Conservation (phyloP, 2,888 invertebrate genomes). For the Atrina japonica region DNA sequence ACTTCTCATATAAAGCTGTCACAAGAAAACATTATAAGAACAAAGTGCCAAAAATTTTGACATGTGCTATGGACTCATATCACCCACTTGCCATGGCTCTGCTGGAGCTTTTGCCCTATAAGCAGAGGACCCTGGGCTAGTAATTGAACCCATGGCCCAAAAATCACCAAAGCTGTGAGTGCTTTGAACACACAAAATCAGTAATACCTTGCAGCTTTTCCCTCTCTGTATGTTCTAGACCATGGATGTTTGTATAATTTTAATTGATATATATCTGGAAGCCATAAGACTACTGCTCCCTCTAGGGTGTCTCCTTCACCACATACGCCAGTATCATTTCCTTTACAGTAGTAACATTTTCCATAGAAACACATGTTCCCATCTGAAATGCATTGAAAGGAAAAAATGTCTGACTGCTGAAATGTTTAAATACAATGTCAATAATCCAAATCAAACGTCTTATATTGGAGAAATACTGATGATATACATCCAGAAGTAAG, state of each 20-base stretch:
- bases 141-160: no score
- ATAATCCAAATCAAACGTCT: no score
- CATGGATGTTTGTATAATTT: slow-evolving; percentile 90
- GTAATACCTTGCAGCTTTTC: slow-evolving; percentile 84
- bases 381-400: slow-evolving; percentile 76
- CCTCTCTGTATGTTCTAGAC: slow-evolving; percentile 91
- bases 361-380: slow-evolving; percentile 91
- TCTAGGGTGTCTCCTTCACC: slow-evolving; percentile 86
- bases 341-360: slow-evolving; percentile 92
- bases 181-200: background rate
- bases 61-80: no score
- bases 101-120: no score
- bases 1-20: no score
- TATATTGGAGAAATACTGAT: background rate
- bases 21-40: no score
- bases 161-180: no score
- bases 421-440: no score
- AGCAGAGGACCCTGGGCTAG: no score
- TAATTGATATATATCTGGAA: slow-evolving; percentile 86
- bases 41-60: no score
- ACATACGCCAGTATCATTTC: slow-evolving; percentile 90
- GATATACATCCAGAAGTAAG: background rate
- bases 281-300: slow-evolving; percentile 91
- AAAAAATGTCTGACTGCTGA: background rate
- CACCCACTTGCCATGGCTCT: no score